Evolutionary conservation across 2,888 invertebrate species (phyloP), one percentile per base, ranked within the genome.

Genomic region (Caenorhabditis imperialis): DNA sequence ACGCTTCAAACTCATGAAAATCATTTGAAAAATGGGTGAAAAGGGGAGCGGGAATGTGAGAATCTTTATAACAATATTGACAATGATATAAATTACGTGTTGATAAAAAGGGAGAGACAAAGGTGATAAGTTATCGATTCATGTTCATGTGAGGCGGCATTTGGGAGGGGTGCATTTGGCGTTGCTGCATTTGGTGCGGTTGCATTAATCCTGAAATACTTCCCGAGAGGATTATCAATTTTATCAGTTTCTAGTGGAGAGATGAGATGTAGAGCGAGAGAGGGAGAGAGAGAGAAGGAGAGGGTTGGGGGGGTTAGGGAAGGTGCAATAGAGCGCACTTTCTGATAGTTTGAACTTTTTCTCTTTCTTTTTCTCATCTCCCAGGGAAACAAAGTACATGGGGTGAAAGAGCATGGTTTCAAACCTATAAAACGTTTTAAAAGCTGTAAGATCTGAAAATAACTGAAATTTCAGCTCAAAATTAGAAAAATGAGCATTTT

Each of bases 161-260:
- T 6, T 50, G 74, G n/a, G n/a, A n/a, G n/a, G n/a, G n/a, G 33
- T 58, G 61, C 37, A 55, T 54, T 22, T 18, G 58, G 33, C 33
- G 47, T 40, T 51, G 67, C 30, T 55, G 61, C 69, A 74, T 65
- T 22, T 23, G 50, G 8, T 55, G 65, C n/a, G n/a, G n/a, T n/a
- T n/a, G n/a, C 62, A 75, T 63, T 44, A 75, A 48, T 44, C 45
- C 75, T 55, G 74, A 54, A 70, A 65, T n/a, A n/a, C n/a, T n/a
- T n/a, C n/a, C n/a, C n/a, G n/a, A n/a, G n/a, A n/a, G n/a, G n/a
- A n/a, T n/a, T n/a, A n/a, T n/a, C n/a, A n/a, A n/a, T n/a, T n/a
- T n/a, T n/a, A n/a, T n/a, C n/a, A n/a, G n/a, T n/a, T n/a, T n/a
- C 30, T 30, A 6, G 30, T 30, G 30, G n/a, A 4, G 25, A 35